Evolutionary conservation across 1,140 invertebrate species (phyloP), one percentile per base, ranked within the genome.

Genomic region (Melitaea cinxia): DNA sequence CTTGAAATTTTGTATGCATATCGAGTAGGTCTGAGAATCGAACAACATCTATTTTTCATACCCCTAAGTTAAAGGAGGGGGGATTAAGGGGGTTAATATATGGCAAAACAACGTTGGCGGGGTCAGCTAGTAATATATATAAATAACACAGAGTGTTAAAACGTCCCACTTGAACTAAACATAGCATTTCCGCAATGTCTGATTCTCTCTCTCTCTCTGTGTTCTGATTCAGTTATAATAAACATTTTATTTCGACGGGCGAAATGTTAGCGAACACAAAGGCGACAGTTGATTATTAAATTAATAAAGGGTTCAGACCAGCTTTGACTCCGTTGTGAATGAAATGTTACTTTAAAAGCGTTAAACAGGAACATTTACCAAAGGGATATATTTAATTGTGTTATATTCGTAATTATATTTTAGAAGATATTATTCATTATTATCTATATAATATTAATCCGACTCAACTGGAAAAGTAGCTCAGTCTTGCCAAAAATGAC

Each of bases 221-320:
- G 23, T 14, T 7, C 21, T 47, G 42, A 58, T 58, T 24, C 33
- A 62, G 50, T 62, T 62, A 62, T 24, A 30, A 54, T 45, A 54
- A 54, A 55, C 60, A 62, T 54, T 62, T 55, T 62, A 62, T 62
- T 62, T 24, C 24, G 15, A 14, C 0, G 39, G 15, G 30, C 35
- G 5, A 37, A 14, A 35, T 35, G 35, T n/a, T 37, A 26, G 1
- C 28, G 50, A 53, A 35, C 17, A 28, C 37, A 62, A 2, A 47
- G 55, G 35, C 60, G 24, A 54, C 52, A 21, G 39, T 42, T 54
- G 37, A 26, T 45, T 52, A 62, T 62, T 50, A 52, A 62, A 62
- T 62, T 62, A 62, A 30, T 30, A 62, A 39, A 62, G 52, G 60
- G 50, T 62, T 62, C 47, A n/a, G 37, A 62, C 42, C 59, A 7